Evolutionary conservation across 2,888 invertebrate genomes (phyloP).

Genomic region (Ptychoptera contaminata): DNA sequence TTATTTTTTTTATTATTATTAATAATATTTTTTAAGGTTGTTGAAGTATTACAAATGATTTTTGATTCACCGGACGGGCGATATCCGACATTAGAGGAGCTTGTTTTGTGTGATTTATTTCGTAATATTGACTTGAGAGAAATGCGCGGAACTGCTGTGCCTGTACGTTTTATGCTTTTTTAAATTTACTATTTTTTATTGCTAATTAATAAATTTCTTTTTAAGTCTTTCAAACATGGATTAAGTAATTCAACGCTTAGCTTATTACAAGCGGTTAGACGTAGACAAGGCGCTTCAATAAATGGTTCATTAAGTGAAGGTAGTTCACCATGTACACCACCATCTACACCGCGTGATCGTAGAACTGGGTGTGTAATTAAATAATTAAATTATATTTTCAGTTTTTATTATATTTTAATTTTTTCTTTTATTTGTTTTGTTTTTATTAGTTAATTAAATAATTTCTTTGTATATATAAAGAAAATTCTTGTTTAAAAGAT

Average conservation of each 20-base stretch:
- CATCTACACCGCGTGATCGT: conserved; percentile 30
- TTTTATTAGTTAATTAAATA: background rate
- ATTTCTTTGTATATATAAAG: background rate
- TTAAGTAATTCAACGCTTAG: conserved; percentile 30
- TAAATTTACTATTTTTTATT: background rate
- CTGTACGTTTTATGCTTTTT: conserved; percentile 36
- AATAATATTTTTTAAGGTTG: conserved; percentile 37
- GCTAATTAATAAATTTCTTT: background rate
- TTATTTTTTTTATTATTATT: background rate
- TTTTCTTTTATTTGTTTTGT: background rate
- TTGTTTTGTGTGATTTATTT: conserved; percentile 71
- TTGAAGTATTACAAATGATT: conserved; percentile 61
- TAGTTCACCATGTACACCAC: conserved; percentile 31
- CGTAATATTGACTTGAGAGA: conserved; percentile 77
- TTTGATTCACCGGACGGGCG: conserved; percentile 51
- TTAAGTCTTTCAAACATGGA: conserved; percentile 30
- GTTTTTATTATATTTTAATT: background rate
- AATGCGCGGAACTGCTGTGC: conserved; percentile 66
- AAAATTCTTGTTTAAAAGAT: no score
- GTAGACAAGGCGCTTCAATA: conserved; percentile 29
- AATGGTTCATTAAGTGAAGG: conserved; percentile 28
- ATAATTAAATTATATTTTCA: no score
- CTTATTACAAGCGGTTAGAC: conserved; percentile 29
- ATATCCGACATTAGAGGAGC: conserved; percentile 61
- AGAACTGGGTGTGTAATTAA: conserved; percentile 19